Percentiles rank a stretch among this genome's conserved stretches.
These are phyloP conservation scores for Geotrypetes seraphini DNA, from an alignment of 2,797 vertebrate species.

Conservation along the genomic window DNA sequence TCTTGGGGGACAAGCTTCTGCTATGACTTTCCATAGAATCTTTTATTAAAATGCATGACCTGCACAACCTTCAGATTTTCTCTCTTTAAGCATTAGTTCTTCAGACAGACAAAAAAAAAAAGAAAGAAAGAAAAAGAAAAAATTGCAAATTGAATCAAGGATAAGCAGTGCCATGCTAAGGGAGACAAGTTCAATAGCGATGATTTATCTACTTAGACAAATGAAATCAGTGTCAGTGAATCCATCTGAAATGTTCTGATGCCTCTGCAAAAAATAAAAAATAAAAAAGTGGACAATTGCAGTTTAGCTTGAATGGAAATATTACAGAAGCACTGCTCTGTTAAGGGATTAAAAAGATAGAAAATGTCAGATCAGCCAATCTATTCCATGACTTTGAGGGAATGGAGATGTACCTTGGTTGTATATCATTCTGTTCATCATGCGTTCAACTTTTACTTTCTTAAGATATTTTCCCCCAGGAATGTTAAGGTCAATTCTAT, in stretches of 20 bases:
- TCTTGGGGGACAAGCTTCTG: conserved; percentile 17
- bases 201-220: conserved; percentile 78
- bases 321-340: conserved; percentile 20
- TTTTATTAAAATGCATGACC: conserved; percentile 59
- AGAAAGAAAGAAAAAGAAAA: conserved; percentile 10
- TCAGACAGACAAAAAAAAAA: conserved; percentile 19
- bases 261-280: conserved; percentile 35
- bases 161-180: conserved; percentile 50
- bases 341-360: conserved; percentile 5
- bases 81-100: conserved; percentile 50
- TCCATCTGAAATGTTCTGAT: conserved; percentile 53
- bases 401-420: background rate
- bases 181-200: conserved; percentile 65
- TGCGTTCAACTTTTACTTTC: too few species aligned
- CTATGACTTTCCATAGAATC: conserved; percentile 12
- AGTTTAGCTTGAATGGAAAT: conserved; percentile 61
- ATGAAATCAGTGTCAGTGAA: conserved; percentile 70
- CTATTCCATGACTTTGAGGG: conserved; percentile 12
- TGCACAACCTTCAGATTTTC: conserved; percentile 55
- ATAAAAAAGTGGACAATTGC: conserved; percentile 39
- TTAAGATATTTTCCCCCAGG: too few species aligned
- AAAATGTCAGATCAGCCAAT: background rate
- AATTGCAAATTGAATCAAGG: conserved; percentile 70
- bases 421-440: too few species aligned
- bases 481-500: too few species aligned